Conservation (phyloP, 2,888 invertebrate species). For the Spilarctia lutea region DNA sequence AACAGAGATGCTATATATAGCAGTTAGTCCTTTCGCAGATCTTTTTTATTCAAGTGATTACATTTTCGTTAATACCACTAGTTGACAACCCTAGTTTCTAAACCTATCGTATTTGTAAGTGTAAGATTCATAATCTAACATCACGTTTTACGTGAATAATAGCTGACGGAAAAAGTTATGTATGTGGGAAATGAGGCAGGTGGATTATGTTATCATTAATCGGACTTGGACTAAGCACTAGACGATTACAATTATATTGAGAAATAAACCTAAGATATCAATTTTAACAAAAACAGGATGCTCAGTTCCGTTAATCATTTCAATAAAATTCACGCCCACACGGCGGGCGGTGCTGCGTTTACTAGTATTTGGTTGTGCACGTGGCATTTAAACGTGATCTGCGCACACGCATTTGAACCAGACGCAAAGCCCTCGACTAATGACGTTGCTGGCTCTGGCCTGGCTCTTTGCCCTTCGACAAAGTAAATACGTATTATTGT, state of each 20-base stretch:
- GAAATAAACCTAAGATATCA: conserved; percentile 1
- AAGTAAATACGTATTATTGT: background rate
- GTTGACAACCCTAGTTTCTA: background rate
- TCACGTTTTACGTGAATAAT: conserved; percentile 13
- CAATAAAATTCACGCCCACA: conserved; percentile 36
- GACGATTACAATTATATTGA: background rate
- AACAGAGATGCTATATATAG: background rate
- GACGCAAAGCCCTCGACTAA: conserved; percentile 30
- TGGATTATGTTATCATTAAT: background rate
- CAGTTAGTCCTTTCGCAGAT: background rate
- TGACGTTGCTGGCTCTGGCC: conserved; percentile 36
- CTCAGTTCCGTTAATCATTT: conserved; percentile 32
- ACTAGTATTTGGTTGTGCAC: conserved; percentile 30
- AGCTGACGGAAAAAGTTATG: background rate
- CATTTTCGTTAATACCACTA: background rate
- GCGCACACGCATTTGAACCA: conserved; percentile 44
- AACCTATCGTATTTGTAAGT: background rate
- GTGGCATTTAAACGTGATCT: conserved; percentile 33
- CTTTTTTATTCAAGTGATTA: background rate
- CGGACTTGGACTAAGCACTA: background rate
- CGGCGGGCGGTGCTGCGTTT: conserved; percentile 15
- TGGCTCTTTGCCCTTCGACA: conserved; percentile 31
- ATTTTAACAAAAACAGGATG: conserved; percentile 10
- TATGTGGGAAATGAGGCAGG: background rate
- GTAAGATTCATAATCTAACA: background rate